Base-by-base conservation (phyloP, 2,113 vertebrate genomes). In the Pomatostomus ruficeps region DNA sequence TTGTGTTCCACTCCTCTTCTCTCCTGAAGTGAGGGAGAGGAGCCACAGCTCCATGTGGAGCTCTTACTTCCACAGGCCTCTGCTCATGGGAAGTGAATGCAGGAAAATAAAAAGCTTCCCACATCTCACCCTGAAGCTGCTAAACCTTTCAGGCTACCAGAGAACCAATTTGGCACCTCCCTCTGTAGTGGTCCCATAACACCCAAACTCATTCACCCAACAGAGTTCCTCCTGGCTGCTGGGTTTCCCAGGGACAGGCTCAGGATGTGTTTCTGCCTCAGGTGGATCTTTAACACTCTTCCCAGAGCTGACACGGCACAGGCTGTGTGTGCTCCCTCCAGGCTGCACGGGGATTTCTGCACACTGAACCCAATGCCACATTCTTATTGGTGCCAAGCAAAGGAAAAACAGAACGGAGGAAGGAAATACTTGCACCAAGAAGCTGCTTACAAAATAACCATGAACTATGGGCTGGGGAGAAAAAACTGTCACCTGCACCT, bases 131-230 rank as follows among this genome's bases (percentile, higher is more conserved):
- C 67, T n/a, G 10, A 49, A 54, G 45, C 2, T 79, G 43, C 31
- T 86, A 61, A 85, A 59, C 49, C 82, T 72, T 88, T 36, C 67
- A 70, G 74, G 74, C 51, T 71, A 67, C 54, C 59, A 74, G 38
- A 48, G 6, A 65, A 81, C 6, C 33, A 79, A 43, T 43, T 49
- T 49, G 70, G 81, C 36, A 73, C 36, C 40, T 45, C 42, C 36
- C 63, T 71, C 49, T 43, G 38, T 25, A 76, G 36, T 8, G 42
- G 40, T 21, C 40, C 68, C 52, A 6, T 24, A 66, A 29, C 13
- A 59, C 43, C 59, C 31, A 26, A 58, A 46, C 9, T 49, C 72
- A 21, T 55, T 68, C 79, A 84, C 4, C 75, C 74, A 54, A 13
- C 21, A 38, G 1, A 42, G 89, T 49, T 59, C 23, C 49, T 92